Evolutionary conservation across 2,888 invertebrate genomes (phyloP).

Genomic region (Physocephala rufipes): DNA sequence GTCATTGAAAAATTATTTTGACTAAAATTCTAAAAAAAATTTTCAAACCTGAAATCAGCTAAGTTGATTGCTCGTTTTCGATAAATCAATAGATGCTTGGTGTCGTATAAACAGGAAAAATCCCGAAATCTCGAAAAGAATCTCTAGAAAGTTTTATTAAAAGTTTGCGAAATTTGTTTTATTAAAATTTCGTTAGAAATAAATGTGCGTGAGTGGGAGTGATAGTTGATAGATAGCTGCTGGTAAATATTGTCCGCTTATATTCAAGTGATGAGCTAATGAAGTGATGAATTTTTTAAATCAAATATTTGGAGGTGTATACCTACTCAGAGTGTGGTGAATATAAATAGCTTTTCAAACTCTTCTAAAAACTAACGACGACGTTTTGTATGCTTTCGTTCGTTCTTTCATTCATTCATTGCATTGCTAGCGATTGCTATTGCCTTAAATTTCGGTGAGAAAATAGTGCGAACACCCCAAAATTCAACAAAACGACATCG

Average conservation of each 20-base stretch:
- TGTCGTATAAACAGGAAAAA: too few species aligned
- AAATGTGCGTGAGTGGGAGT: background rate
- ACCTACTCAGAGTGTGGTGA: slow-evolving; percentile 45
- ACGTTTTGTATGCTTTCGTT: slow-evolving; percentile 9
- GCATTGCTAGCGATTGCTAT: slow-evolving; percentile 32
- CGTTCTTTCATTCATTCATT: slow-evolving; percentile 27
- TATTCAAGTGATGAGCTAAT: background rate
- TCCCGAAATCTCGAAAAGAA: too few species aligned
- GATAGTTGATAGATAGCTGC: too few species aligned
- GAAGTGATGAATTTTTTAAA: background rate
- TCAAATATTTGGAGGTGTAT: slow-evolving; percentile 45
- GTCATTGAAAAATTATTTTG: background rate
- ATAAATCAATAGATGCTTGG: too few species aligned
- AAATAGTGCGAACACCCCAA: background rate
- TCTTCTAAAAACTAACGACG: slow-evolving; percentile 21
- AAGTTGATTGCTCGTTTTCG: background rate
- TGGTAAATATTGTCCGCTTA: too few species aligned
- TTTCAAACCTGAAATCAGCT: slow-evolving; percentile 2
- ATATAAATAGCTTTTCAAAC: slow-evolving; percentile 31
- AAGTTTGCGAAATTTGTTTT: background rate
- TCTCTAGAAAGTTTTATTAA: too few species aligned
- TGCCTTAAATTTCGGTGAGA: slow-evolving; percentile 24
- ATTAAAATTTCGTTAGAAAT: slow-evolving; percentile 2
- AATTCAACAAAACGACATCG: background rate
- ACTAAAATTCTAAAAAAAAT: slow-evolving; percentile 3